phyloP scores from a whole-genome alignment of 2,797 vertebrate species.

The Cossypha niveicapilla region DNA sequence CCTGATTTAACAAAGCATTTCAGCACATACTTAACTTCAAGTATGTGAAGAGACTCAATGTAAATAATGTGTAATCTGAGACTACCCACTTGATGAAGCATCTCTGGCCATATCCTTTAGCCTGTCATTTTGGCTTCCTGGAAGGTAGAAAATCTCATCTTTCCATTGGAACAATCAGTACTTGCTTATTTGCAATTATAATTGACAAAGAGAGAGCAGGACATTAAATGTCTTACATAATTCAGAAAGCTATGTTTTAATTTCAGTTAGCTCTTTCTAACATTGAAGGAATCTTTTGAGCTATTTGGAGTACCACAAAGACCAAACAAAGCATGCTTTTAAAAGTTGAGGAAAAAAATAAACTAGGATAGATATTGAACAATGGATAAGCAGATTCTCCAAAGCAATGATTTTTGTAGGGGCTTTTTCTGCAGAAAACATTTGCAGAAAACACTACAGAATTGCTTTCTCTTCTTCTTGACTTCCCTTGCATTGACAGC shows the following conservation, averaged over 20 bases:
- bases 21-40: not conserved
- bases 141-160: not conserved
- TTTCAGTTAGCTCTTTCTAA: not conserved
- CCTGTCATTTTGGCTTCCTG: not conserved
- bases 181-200: not conserved
- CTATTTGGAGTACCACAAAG: not conserved
- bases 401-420: not conserved
- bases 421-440: not conserved
- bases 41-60: not conserved
- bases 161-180: not conserved
- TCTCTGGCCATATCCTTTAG: not conserved
- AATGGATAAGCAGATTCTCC: not conserved
- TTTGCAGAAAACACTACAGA: not conserved
- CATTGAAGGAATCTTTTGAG: not conserved
- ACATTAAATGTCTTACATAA: not conserved
- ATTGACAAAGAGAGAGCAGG: not conserved
- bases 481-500: not conserved
- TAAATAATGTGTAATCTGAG: not conserved
- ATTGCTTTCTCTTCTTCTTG: not conserved
- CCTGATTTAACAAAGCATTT: not conserved
- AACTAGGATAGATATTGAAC: rapidly evolving
- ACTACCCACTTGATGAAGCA: not conserved
- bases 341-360: not conserved
- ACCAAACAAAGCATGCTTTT: not conserved
- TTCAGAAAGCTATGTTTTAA: not conserved